Evolutionary conservation across 2,113 vertebrate species (phyloP), one percentile per base, ranked within the genome.

Genomic region (Strix uralensis): DNA sequence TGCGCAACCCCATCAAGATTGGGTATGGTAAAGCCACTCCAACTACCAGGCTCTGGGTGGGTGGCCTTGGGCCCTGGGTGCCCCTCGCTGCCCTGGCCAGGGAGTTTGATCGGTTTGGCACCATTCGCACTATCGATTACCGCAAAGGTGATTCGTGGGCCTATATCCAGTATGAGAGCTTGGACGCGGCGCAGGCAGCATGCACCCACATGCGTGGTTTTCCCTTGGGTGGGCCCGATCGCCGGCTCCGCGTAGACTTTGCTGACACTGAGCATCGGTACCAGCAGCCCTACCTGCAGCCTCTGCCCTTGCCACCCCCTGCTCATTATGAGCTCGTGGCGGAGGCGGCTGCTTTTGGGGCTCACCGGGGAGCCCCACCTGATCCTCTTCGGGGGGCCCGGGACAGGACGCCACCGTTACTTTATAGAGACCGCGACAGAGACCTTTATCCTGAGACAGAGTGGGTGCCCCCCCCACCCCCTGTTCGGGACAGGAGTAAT

Each of bases 91-190:
- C 99, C 9, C 95, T 99, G 81, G 99, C 99, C 47, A 98, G 99
- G 94, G 99, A 99, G 82, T 99, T 99, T 97, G 99, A 99, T 94
- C 99, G 99, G 29, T 99, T 99, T 97, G 99, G 99, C 88, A 99
- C 99, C 51, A 99, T 99, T 86, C 98, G 99, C 96, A 99, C 99
- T 29, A 99, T 99, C 71, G 99, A 99, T 96, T 99, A 99, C 96
- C 98, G 99, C 81, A 99, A 99, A 93, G 99, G 99, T 30, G 99
- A 99, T 96, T 99, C 98, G 2, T 99, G 99, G 99, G 99, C 99
- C 7, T 99, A 99, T 44, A 99, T 99, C 96, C 99, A 99, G 96
- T 99, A 99, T 36, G 99, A 99, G 95, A 99, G 99, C 95, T 94
- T 99, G 97, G 99, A 99, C 7, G 99, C 99, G 12, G 99, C 99